Percentiles rank a stretch among this genome's conserved stretches.
Conservation (phyloP, 2,113 vertebrate genomes). For the Calonectris borealis region DNA sequence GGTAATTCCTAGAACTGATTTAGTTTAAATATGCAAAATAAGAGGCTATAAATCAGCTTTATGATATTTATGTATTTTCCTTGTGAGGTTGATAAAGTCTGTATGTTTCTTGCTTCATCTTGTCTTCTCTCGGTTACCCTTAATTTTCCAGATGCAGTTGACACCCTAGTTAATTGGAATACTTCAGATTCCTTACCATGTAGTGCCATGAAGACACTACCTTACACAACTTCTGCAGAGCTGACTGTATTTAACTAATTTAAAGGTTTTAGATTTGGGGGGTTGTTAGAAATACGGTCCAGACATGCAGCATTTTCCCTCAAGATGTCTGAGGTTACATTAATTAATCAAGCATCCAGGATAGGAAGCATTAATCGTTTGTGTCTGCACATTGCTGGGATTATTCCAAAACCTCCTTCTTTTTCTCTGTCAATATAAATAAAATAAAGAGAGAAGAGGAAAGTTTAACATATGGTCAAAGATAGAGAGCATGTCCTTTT, state of each 20-base stretch:
- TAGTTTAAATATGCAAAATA: neutral
- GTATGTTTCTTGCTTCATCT: neutral
- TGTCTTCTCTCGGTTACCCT: neutral
- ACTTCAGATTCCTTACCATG: neutral
- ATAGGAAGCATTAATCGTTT: slow-evolving; percentile 43
- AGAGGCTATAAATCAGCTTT: neutral
- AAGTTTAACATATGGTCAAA: slow-evolving; percentile 25
- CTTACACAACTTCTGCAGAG: neutral
- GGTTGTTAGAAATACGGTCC: neutral
- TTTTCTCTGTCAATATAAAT: slow-evolving; percentile 4
- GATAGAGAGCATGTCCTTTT: neutral
- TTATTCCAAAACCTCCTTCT: slow-evolving; percentile 36
- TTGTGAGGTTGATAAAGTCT: neutral
- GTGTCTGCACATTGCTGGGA: neutral
- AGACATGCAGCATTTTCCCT: slow-evolving; percentile 12
- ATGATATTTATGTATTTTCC: neutral
- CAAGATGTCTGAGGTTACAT: neutral
- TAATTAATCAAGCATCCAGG: slow-evolving; percentile 37
- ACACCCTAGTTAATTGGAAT: neutral
- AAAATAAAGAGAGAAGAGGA: neutral
- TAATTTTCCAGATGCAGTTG: neutral
- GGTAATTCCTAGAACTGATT: neutral
- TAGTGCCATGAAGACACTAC: neutral
- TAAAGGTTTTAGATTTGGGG: neutral
- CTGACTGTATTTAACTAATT: neutral